phyloP scores from a whole-genome alignment of 2,888 invertebrate genomes.

The Heteromyza rotundicornis region DNA sequence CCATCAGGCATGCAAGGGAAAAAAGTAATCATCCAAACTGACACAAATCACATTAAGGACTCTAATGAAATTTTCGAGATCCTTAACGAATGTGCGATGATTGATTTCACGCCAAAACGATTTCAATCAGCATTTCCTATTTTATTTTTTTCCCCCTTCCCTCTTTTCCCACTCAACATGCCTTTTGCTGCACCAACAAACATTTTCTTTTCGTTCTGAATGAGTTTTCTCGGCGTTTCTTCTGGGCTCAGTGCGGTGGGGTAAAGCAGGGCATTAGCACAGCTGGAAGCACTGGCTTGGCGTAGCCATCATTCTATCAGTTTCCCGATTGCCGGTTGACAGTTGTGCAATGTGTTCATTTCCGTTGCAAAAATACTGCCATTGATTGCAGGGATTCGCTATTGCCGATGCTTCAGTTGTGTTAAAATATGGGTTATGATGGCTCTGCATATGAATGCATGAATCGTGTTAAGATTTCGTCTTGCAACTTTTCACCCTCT shows the following conservation, averaged over 20 bases:
- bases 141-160: constrained; percentile 26
- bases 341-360: constrained; percentile 36
- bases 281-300: constrained; percentile 11
- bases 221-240: background rate
- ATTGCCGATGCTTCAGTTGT: constrained; percentile 3
- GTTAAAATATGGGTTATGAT: constrained; percentile 40
- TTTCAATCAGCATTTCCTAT: constrained; percentile 57
- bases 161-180: constrained; percentile 16
- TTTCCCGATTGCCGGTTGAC: constrained; percentile 29
- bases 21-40: constrained; percentile 23
- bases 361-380: constrained; percentile 28
- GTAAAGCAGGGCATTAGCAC: background rate
- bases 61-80: constrained; percentile 54
- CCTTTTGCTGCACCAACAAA: background rate
- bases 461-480: constrained; percentile 32
- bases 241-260: too few species aligned
- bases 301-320: background rate
- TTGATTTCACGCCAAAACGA: constrained; percentile 58
- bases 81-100: constrained; percentile 48
- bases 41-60: constrained; percentile 53
- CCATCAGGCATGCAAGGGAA: too few species aligned
- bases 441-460: constrained; percentile 36
- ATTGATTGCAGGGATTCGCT: constrained; percentile 20
- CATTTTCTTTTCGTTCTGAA: constrained; percentile 20
- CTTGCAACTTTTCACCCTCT: constrained; percentile 34